Conservation (phyloP, 2,888 invertebrate species). For the Gastracanthus pulcherrimus region DNA sequence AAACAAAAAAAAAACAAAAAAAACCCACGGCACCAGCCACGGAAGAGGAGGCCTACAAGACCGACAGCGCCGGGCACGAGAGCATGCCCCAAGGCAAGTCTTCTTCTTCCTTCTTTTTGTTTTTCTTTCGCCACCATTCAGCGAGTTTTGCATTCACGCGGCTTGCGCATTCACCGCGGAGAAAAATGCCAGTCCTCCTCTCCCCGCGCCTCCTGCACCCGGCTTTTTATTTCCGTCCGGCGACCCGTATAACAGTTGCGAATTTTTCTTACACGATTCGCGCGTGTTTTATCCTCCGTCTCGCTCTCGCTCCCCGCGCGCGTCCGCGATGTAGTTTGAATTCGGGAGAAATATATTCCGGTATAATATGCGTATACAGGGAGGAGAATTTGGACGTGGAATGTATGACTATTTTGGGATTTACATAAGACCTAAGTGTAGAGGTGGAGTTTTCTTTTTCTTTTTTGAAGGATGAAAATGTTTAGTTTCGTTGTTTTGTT, state of each 20-base stretch:
- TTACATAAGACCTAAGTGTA: no score
- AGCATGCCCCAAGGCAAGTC: conserved; percentile 55
- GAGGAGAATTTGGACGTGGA: no score
- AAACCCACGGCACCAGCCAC: background rate
- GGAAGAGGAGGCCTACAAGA: conserved; percentile 45
- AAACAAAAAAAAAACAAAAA: background rate
- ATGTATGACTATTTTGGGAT: no score
- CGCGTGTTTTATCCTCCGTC: no score
- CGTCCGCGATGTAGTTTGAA: no score
- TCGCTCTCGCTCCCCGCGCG: no score
- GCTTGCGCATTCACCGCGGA: background rate
- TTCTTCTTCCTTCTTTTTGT: conserved; percentile 30
- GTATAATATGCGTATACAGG: no score
- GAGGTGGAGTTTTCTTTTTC: background rate
- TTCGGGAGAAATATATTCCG: background rate
- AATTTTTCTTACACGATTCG: conserved; percentile 11
- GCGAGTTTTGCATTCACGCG: conserved; percentile 24
- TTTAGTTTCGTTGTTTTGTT: no score
- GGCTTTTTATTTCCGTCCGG: conserved; percentile 31
- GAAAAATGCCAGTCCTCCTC: conserved; percentile 20
- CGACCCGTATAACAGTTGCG: conserved; percentile 5
- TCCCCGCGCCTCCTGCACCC: background rate
- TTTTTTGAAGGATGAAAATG: no score
- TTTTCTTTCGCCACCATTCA: no score
- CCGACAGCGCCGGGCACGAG: conserved; percentile 36